Conservation (phyloP, 1,140 invertebrate species). For the Drosophila nebulosa region DNA sequence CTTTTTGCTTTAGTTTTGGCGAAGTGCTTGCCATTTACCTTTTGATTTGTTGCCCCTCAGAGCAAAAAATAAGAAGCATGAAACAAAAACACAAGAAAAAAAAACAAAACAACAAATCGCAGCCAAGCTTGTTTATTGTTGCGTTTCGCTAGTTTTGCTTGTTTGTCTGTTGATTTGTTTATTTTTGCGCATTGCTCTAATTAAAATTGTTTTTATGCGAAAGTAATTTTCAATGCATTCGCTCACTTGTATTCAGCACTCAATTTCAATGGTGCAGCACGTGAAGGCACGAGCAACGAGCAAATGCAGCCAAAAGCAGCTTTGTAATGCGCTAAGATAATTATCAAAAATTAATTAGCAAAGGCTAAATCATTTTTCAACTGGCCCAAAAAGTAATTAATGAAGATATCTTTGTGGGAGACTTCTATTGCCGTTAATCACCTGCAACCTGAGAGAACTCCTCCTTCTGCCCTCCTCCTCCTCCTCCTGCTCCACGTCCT, state of each 20-base stretch:
- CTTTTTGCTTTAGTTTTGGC: background rate
- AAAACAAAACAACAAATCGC: background rate
- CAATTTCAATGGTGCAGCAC: conserved; percentile 38
- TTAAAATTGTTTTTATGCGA: conserved; percentile 42
- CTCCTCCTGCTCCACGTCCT: background rate
- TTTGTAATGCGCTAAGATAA: conserved; percentile 26
- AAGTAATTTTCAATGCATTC: conserved; percentile 36
- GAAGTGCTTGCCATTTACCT: conserved; percentile 41
- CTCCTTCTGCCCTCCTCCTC: background rate
- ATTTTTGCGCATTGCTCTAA: conserved; percentile 70
- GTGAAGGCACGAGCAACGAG: background rate
- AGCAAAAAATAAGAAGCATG: conserved; percentile 21
- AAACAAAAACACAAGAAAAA: too few species aligned
- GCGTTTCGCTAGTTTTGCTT: background rate
- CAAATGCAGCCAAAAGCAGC: background rate
- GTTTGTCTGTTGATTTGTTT: conserved; percentile 42
- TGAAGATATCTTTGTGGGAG: conserved; percentile 11
- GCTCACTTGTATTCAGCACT: conserved; percentile 35
- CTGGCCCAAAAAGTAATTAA: conserved; percentile 50
- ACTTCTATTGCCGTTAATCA: conserved; percentile 32
- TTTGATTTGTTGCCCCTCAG: conserved; percentile 30
- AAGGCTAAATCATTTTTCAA: conserved; percentile 55
- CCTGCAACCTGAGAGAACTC: conserved; percentile 20
- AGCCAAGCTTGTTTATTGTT: conserved; percentile 7
- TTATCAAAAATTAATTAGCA: conserved; percentile 68